A percentile compares a stretch with the other conserved stretches of the same genome.
These are phyloP conservation scores for Digitonthophagus gazella DNA, from an alignment of 2,888 invertebrate species.

Conservation along the genomic window DNA sequence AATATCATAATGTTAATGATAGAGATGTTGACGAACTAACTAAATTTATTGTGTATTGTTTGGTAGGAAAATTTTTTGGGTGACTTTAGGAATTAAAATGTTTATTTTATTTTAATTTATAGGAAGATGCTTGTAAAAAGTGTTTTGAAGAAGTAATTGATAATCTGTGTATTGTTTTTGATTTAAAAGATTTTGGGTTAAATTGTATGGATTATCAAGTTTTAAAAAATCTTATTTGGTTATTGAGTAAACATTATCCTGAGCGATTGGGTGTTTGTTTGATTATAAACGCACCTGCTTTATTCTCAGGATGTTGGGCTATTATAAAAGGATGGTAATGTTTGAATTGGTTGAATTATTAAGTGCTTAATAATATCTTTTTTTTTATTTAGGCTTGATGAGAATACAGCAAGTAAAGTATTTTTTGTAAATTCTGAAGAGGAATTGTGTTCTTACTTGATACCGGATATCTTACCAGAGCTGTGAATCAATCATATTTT, in stretches of 20 bases:
- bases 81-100: neutral
- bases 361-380: neutral
- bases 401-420: constrained; percentile 75
- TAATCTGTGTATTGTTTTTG: constrained; percentile 77
- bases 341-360: too few species aligned
- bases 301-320: constrained; percentile 77
- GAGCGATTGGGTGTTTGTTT: constrained; percentile 75
- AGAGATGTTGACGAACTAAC: constrained; percentile 75
- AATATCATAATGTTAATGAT: constrained; percentile 70
- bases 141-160: constrained; percentile 79
- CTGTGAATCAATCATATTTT: constrained; percentile 30
- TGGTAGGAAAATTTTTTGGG: constrained; percentile 54
- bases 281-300: constrained; percentile 69
- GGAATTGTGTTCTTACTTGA: constrained; percentile 70
- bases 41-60: constrained; percentile 73
- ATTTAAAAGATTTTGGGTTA: constrained; percentile 69
- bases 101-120: constrained; percentile 29
- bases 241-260: constrained; percentile 74
- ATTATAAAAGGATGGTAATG: constrained; percentile 72
- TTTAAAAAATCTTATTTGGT: constrained; percentile 75
- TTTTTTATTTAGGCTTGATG: constrained; percentile 63
- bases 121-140: constrained; percentile 74
- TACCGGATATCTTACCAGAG: constrained; percentile 75
- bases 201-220: constrained; percentile 80
- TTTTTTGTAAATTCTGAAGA: constrained; percentile 68